These are phyloP conservation scores for Penaeus chinensis DNA, from an alignment of 1,140 invertebrate species.

Conservation along the genomic window DNA sequence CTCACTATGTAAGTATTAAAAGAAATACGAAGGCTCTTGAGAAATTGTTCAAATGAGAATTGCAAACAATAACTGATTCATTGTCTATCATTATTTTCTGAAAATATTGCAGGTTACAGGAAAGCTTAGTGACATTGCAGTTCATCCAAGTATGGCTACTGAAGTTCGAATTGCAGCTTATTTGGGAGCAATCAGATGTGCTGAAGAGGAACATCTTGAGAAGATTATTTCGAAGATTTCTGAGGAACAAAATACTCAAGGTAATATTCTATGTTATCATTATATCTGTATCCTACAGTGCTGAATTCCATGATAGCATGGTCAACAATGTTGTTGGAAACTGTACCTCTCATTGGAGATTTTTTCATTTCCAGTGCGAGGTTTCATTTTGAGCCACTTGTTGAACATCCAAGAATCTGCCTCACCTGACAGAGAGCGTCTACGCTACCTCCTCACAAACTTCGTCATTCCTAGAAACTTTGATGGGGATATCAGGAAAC, in stretches of 20 bases:
- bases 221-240: not conserved
- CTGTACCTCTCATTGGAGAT: not conserved
- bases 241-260: not conserved
- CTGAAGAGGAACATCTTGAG: not conserved
- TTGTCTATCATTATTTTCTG: too few relatives aligned
- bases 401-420: conserved; percentile 31
- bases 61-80: too few relatives aligned
- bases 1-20: not conserved
- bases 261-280: not conserved
- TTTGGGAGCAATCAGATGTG: conserved; percentile 8
- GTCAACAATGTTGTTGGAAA: not conserved
- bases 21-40: not conserved
- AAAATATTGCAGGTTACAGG: not conserved
- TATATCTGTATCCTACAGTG: not conserved
- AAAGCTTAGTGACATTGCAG: conserved; percentile 8
- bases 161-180: conserved; percentile 11
- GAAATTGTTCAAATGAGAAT: too few relatives aligned
- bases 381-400: conserved; percentile 49
- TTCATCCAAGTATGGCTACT: conserved; percentile 15
- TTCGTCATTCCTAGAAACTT: conserved; percentile 31
- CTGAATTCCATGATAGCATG: not conserved
- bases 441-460: conserved; percentile 32
- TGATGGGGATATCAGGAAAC: conserved; percentile 29
- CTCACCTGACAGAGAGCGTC: conserved; percentile 31
- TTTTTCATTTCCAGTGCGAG: conserved; percentile 41